phyloP scores from a whole-genome alignment of 2,888 invertebrate species.

The Phaonia tiefii region DNA sequence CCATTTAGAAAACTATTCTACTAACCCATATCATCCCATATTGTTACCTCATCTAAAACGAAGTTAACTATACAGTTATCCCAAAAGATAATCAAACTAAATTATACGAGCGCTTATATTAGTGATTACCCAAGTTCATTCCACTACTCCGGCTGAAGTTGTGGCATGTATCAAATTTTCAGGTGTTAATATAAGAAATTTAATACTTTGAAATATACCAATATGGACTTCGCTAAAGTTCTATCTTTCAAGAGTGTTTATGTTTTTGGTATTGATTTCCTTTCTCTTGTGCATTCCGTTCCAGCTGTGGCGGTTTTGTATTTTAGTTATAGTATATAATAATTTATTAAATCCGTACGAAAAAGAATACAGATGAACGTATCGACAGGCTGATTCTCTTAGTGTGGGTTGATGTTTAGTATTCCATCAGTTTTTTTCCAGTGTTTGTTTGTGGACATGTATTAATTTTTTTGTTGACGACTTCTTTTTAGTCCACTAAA shows the following conservation, averaged over 20 bases:
- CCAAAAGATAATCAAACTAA: too few species aligned
- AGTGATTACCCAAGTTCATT: too few species aligned
- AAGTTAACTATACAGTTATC: too few species aligned
- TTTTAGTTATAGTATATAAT: too few species aligned
- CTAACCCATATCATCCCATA: neutral
- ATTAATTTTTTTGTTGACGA: constrained; percentile 34
- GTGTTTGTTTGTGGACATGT: constrained; percentile 15
- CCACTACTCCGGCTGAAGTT: constrained; percentile 25
- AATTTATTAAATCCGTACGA: constrained; percentile 2
- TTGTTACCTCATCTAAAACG: too few species aligned
- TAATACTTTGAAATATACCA: constrained; percentile 72
- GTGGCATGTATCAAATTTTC: constrained; percentile 77
- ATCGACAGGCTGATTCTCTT: neutral
- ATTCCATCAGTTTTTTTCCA: constrained; percentile 3
- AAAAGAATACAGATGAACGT: neutral
- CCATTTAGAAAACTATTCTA: too few species aligned
- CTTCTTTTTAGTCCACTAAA: constrained; percentile 8
- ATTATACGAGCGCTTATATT: constrained; percentile 18
- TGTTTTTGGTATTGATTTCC: constrained; percentile 1
- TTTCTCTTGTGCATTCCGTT: constrained; percentile 2
- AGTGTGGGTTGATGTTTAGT: constrained; percentile 22
- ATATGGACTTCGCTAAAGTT: constrained; percentile 54
- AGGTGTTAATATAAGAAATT: constrained; percentile 79
- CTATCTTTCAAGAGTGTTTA: constrained; percentile 2
- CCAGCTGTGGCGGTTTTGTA: constrained; percentile 39